Evolutionary conservation across 2,113 vertebrate species (phyloP).

Genomic region (Geococcyx californianus): DNA sequence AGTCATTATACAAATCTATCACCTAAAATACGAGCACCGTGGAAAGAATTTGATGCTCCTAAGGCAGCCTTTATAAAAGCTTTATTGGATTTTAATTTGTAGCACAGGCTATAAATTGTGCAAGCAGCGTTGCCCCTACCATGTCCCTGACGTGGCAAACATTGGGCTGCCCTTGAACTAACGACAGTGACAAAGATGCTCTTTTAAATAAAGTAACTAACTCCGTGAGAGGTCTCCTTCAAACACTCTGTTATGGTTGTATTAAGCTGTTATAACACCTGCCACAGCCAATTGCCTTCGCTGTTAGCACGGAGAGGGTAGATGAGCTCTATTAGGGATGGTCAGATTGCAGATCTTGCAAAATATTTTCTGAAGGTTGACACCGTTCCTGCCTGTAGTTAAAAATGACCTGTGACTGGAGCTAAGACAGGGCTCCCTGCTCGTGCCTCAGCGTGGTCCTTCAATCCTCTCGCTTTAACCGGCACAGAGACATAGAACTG

Average conservation of each 20-base stretch:
- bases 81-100: not conserved
- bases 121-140: not conserved
- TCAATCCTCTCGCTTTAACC: not conserved
- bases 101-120: not conserved
- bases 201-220: not conserved
- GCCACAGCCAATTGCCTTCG: not conserved
- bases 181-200: not conserved
- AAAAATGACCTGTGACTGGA: not conserved
- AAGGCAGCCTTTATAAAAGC: not conserved
- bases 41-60: not conserved
- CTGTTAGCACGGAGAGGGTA: not conserved
- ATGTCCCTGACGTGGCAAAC: not conserved
- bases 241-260: not conserved
- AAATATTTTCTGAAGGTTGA: not conserved
- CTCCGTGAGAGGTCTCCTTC: not conserved
- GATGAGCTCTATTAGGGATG: not conserved
- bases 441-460: not conserved
- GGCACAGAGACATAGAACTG: accelerated
- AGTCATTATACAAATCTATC: not conserved
- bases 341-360: not conserved
- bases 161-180: not conserved
- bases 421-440: not conserved
- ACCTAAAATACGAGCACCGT: not conserved
- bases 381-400: not conserved
- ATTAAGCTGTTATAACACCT: not conserved